Evolutionary conservation across 2,113 vertebrate genomes (phyloP).

Genomic region (Capricornis sumatraensis): DNA sequence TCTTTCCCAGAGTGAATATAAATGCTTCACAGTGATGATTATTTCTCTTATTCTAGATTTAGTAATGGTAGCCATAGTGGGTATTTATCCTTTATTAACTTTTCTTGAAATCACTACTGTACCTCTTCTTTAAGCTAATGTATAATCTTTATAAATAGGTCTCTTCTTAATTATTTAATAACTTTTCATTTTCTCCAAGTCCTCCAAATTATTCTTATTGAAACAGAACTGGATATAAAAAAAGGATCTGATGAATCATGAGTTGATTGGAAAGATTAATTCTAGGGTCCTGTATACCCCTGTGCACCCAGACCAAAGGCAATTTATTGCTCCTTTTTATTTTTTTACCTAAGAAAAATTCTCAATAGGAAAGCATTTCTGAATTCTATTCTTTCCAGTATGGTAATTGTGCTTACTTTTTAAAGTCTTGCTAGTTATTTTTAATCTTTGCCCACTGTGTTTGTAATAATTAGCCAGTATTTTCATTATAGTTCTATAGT

Average conservation of each 20-base stretch:
- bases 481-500: background rate
- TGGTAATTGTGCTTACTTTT: constrained; percentile 57
- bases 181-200: background rate
- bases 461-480: background rate
- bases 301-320: background rate
- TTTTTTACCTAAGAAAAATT: constrained; percentile 18
- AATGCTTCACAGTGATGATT: constrained; percentile 3
- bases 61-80: background rate
- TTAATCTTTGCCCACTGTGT: background rate
- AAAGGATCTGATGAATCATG: background rate
- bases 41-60: background rate
- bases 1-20: background rate
- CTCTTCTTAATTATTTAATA: constrained; percentile 25
- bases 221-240: background rate
- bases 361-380: constrained; percentile 24
- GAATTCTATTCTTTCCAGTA: background rate
- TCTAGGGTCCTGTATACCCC: background rate
- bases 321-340: background rate
- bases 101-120: background rate
- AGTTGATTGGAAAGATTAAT: background rate
- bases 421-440: background rate
- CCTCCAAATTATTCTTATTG: background rate
- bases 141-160: constrained; percentile 10
- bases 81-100: background rate
- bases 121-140: background rate